Percentiles rank a stretch among this genome's conserved stretches.
These are phyloP conservation scores for Periphyllus acericola DNA, from an alignment of 2,888 invertebrate genomes.

Conservation along the genomic window DNA sequence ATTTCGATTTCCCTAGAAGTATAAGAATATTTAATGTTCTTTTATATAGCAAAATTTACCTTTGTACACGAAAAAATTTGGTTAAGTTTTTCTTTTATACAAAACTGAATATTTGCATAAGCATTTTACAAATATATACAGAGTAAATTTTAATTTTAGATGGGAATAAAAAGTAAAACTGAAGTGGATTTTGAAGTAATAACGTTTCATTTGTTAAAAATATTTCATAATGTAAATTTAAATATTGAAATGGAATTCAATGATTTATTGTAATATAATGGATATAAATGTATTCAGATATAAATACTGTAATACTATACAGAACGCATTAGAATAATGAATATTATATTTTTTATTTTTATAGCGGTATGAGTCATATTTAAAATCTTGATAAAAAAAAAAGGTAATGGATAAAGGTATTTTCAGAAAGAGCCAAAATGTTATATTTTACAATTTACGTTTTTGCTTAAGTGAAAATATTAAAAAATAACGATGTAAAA, in stretches of 20 bases:
- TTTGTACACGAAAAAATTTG: not conserved
- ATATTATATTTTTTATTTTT: not conserved
- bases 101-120: not conserved
- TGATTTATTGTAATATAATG: slow-evolving; percentile 8
- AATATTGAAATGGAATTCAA: not conserved
- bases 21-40: no score
- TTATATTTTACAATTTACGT: not conserved
- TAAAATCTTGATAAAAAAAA: not conserved
- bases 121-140: not conserved
- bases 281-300: not conserved
- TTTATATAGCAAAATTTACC: no score
- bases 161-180: not conserved
- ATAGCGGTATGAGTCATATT: not conserved
- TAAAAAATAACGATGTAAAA: not conserved
- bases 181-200: not conserved
- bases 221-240: not conserved
- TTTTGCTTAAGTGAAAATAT: not conserved
- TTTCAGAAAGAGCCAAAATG: not conserved
- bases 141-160: not conserved
- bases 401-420: not conserved
- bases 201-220: not conserved
- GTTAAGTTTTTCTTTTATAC: not conserved
- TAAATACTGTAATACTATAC: not conserved
- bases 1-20: no score
- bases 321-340: not conserved